phyloP scores from a whole-genome alignment of 2,797 vertebrate species.

The Enoplosus armatus region DNA sequence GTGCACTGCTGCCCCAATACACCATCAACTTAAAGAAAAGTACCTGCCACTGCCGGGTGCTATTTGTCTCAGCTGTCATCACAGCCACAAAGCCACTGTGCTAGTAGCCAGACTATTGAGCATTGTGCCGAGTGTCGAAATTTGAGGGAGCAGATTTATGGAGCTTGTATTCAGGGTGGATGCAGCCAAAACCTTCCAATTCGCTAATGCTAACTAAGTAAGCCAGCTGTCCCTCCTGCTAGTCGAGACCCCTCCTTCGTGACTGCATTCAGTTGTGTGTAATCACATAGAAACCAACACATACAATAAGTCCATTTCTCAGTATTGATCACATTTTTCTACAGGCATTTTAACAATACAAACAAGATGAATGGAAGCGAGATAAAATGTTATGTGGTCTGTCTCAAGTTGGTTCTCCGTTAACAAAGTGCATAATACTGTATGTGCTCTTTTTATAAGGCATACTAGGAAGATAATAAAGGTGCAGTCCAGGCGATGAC shows the following conservation, averaged over 20 bases:
- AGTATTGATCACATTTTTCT: neutral
- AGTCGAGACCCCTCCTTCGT: constrained; percentile 10
- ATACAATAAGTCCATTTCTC: neutral
- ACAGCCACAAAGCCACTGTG: constrained; percentile 14
- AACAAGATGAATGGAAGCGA: neutral
- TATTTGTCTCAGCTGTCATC: constrained; percentile 34
- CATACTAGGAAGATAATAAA: constrained; percentile 16
- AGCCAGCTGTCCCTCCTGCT: constrained; percentile 54
- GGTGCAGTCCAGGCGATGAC: neutral
- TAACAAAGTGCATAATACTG: neutral
- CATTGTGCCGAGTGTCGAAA: constrained; percentile 8
- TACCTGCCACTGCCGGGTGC: constrained; percentile 6
- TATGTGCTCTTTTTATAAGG: constrained; percentile 9
- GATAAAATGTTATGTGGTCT: neutral
- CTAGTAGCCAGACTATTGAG: constrained; percentile 13
- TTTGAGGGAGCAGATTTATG: constrained; percentile 44
- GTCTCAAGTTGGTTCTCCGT: constrained; percentile 3
- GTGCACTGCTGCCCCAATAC: constrained; percentile 11
- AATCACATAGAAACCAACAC: constrained; percentile 6
- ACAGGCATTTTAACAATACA: neutral
- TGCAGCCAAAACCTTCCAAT: constrained; percentile 45
- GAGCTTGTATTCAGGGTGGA: constrained; percentile 34
- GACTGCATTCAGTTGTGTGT: constrained; percentile 9
- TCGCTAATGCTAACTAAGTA: constrained; percentile 50
- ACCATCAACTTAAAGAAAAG: neutral